Base-by-base conservation (phyloP, 2,888 invertebrate genomes). In the Xylota sylvarum region DNA sequence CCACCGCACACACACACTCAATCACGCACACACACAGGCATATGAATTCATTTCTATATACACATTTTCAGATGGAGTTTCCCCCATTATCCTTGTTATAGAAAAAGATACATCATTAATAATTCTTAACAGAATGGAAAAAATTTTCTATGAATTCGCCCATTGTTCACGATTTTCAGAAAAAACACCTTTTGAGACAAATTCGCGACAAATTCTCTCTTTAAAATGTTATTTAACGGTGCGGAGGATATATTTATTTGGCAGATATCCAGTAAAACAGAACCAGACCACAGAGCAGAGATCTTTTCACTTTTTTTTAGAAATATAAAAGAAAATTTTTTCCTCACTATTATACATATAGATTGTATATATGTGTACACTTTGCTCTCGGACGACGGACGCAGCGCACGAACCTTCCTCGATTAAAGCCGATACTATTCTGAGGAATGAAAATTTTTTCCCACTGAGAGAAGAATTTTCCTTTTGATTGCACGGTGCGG, bases 381-480 rank as follows among this genome's bases (percentile, higher is more conserved):
- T 88, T 89, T 88, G 89, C 89, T 90, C 88, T 90, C 89, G 89
- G 88, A 89, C 89, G 90, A 86, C 86, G 82, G 69, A 82, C 89
- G 88, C 89, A 90, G 89, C 90, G 90, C 89, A 90, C 91, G 90
- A 90, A 93, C 92, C 92, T 92, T 92, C 90, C 90, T 90, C 90
- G 91, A 91, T 91, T 90, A 90, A 90, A 91, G 92, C 92, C 91
- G 90, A 91, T 91, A 91, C 91, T 91, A 90, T 91, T 92, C 92
- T 92, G 91, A 90, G 89, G 50, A 82, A 73, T 67, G 60, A 65
- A 77, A 86, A 82, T 62, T 73, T 73, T 62, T 62, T 65, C 65
- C 73, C 58, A 37, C 73, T 52, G 72, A 78, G 80, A 80, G 65
- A 58, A 78, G 81, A 64, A 52, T 77, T 86, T 86, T 77, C 81